A percentile compares a stretch with the other conserved stretches of the same genome.
Evolutionary conservation across 2,113 vertebrate species (phyloP).

Genomic region (Anguilla rostrata): DNA sequence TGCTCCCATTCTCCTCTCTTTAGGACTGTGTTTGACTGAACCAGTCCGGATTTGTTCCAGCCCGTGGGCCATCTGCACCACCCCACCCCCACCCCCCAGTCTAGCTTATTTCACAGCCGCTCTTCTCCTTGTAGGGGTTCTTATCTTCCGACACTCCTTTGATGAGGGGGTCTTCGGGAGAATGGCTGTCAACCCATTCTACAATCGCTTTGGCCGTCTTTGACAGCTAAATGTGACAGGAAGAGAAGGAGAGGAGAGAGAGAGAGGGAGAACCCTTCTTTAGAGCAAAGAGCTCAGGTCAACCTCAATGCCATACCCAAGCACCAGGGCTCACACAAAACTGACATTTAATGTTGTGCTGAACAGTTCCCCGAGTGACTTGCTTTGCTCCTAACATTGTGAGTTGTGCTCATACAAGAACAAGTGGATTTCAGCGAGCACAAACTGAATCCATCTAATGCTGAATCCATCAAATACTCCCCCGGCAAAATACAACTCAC

Average conservation of each 20-base stretch:
- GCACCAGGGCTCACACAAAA: no score
- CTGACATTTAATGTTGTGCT: no score
- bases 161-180: slow-evolving; percentile 70
- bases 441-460: no score
- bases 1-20: background rate
- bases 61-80: background rate
- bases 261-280: no score
- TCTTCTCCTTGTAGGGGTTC: slow-evolving; percentile 82
- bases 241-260: background rate
- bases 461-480: no score
- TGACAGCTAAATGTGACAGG: slow-evolving; percentile 63
- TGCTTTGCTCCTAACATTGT: no score
- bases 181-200: slow-evolving; percentile 69
- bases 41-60: background rate
- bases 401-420: no score
- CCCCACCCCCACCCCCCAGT: background rate
- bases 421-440: no score
- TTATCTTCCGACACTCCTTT: slow-evolving; percentile 77
- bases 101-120: slow-evolving; percentile 70
- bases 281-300: no score
- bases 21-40: background rate
- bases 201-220: slow-evolving; percentile 72
- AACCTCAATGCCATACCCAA: no score
- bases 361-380: no score
- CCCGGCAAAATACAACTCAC: no score